Percentiles rank a stretch among this genome's conserved stretches.
These are phyloP conservation scores for Lepidurus arcticus DNA, from an alignment of 1,140 invertebrate genomes.

Conservation along the genomic window DNA sequence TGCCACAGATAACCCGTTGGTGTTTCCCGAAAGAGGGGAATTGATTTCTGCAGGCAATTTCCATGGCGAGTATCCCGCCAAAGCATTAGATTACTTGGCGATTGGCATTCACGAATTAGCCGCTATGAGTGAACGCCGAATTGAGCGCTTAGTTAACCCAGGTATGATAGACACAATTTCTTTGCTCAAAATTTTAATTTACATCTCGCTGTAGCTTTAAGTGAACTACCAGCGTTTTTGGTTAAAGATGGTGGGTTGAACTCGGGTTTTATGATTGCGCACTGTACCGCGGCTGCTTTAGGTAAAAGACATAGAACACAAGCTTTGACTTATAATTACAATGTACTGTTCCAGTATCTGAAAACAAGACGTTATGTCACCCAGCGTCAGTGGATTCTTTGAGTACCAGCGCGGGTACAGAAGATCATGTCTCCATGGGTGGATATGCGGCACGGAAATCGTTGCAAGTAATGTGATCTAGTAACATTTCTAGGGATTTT, in stretches of 20 bases:
- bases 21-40: constrained; percentile 31
- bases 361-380: constrained; percentile 70
- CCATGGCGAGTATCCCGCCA: constrained; percentile 69
- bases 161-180: constrained; percentile 42
- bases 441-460: constrained; percentile 65
- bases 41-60: constrained; percentile 66
- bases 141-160: constrained; percentile 64
- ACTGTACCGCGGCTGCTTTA: constrained; percentile 64
- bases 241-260: constrained; percentile 65
- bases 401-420: constrained; percentile 66
- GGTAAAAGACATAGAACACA: constrained; percentile 45
- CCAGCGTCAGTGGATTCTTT: constrained; percentile 65
- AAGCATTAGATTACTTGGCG: constrained; percentile 64
- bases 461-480: constrained; percentile 41
- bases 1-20: constrained; percentile 66
- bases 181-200: constrained; percentile 34
- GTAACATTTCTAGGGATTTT: not conserved
- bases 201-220: constrained; percentile 48
- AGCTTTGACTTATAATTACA: not conserved
- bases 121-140: constrained; percentile 64
- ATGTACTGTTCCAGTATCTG: constrained; percentile 50
- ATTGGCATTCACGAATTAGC: constrained; percentile 67
- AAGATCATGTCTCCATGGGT: constrained; percentile 73
- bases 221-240: constrained; percentile 63
- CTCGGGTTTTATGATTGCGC: constrained; percentile 71